Evolutionary conservation across 2,113 vertebrate genomes (phyloP).

Genomic region (Chroicocephalus ridibundus): DNA sequence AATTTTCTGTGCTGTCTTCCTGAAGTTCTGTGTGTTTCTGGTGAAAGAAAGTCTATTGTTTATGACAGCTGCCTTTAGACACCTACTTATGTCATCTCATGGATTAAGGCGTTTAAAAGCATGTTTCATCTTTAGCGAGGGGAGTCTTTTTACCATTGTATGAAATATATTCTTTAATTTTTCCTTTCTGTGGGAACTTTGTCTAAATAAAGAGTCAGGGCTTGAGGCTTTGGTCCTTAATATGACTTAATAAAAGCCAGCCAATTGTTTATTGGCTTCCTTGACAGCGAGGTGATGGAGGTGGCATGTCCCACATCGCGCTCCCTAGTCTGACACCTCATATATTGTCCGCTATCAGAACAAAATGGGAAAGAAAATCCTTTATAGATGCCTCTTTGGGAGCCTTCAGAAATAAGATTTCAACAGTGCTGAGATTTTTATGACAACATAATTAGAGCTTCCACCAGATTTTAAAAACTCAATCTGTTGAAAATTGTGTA

Average conservation of each 20-base stretch:
- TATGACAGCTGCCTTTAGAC: not conserved
- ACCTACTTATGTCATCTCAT: not conserved
- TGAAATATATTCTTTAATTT: not conserved
- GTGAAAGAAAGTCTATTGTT: not conserved
- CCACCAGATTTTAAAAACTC: constrained; percentile 9
- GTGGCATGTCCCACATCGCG: not conserved
- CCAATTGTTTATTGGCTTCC: not conserved
- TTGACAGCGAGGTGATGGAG: not conserved
- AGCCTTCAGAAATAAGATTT: constrained; percentile 30
- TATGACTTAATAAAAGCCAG: not conserved
- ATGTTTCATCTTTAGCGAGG: not conserved
- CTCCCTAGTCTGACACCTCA: not conserved
- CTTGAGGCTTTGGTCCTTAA: not conserved
- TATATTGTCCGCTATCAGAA: not conserved
- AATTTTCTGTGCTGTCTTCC: not conserved
- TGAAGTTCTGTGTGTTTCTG: not conserved
- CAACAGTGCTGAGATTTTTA: constrained; percentile 12
- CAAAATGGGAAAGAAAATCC: not conserved
- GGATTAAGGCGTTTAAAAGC: not conserved
- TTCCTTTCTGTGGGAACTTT: not conserved
- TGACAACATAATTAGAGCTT: constrained; percentile 42
- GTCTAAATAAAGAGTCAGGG: not conserved
- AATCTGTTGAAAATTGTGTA: constrained; percentile 16
- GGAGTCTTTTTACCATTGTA: not conserved
- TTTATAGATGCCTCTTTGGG: not conserved